Evolutionary conservation across 30 jellyfish, hydroid and myxozoan genomes (phyloP), one percentile per base, ranked within the genome.

Genomic region (Hydractinia symbiolongicarpus): DNA sequence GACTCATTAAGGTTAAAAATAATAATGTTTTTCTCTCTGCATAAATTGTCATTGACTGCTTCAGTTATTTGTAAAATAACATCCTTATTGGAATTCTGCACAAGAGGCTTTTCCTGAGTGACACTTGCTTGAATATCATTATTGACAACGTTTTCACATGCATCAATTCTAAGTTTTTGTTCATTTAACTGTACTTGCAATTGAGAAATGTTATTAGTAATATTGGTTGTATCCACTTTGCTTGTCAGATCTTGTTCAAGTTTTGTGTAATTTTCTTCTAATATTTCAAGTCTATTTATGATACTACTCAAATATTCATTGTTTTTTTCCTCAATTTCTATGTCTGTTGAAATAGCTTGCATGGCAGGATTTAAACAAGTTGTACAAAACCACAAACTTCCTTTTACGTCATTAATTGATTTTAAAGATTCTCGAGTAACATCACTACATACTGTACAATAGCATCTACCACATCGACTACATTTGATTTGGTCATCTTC

Each of bases 61-160:
- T 58, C 69, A 58, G 69, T 58, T 58, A 58, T 58, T 58, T 58
- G 69, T 58, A 16, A 11, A 58, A 58, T 58, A 13, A 58, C 69
- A 11, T 58, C 69, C 19, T 58, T 16, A 16, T 11, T 58, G 15
- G 15, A 11, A 58, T 58, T 58, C 19, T 13, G 69, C 15, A 58
- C 69, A 11, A 16, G 19, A 58, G 15, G 17, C 19, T 11, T 13
- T 11, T 58, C 19, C 19, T 58, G 69, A 58, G 69, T 16, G 19
- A 16, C 15, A 58, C 69, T 58, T 11, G 69, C 69, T 16, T 11
- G 15, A 11, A 16, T 13, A 58, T 58, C 19, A 58, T 58, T 58
- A 11, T 58, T 58, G 69, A 58, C 19, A 11, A 16, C 69, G 15
- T 13, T 16, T 58, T 58, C 69, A 58, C 69, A 58, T 11, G 19